Base-by-base conservation (phyloP, 2,888 invertebrate genomes). In the Apocheima hispidaria region DNA sequence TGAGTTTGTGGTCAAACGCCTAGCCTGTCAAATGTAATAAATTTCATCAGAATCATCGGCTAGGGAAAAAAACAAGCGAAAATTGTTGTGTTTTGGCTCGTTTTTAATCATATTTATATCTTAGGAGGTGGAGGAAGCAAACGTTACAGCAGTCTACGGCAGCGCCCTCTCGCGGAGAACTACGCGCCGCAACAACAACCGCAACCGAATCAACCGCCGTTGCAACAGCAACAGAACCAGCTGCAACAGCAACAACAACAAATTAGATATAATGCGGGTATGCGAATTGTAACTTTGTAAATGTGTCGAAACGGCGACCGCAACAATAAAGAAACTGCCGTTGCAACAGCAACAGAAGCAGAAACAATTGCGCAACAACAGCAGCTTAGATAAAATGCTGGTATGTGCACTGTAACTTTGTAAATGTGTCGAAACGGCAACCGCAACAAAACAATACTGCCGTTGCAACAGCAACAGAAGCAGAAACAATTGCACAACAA, bases 141-240 rank as follows among this genome's bases (percentile, higher is more conserved):
- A 70, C 84, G 94, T 12, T 95, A 94, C 84, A 94, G 94, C 70
- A 94, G 93, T 59, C 72, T 94, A 16, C 86, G 94, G 33, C 94
- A 94, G 71, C 84, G 94, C 14, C 94, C 94, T 1, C 83, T 95
- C 28, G 94, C 94, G 2, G 95, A 95, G 60, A 84, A 93, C 0
- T 92, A 93, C 71, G 69, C 88, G 41, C 88, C 89, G 26, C 88
- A 86, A 60, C 82, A 78, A 49, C 77, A 70, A 20, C 78, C 67
- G n/a, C 79, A 69, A 10, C 76, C 62, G 35, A 72, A 59, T n/a
- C 72, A 48, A 14, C 75, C 55, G 9, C 68, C 48, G 26, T 72
- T 60, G 16, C 70, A 49, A 20, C 69, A 52, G 16, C 63, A 43
- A 14, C 70, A 55, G 35, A 67, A 52, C 12, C 71, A 53, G 6